phyloP scores from a whole-genome alignment of 2,888 invertebrate species.

The Melanostoma scalare region DNA sequence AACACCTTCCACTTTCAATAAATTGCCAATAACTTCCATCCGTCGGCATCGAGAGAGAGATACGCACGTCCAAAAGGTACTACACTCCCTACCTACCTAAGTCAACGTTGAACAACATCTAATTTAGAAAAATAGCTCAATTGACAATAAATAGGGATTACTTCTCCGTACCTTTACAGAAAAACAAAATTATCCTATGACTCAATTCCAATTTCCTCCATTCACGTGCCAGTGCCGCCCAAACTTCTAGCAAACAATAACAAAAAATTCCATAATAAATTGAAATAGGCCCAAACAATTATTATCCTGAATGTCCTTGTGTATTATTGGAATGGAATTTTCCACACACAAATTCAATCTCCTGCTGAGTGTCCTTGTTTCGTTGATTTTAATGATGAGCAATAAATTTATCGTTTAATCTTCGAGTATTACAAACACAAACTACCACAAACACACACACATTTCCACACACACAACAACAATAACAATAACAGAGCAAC shows the following conservation, averaged over 20 bases:
- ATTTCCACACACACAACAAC: neutral
- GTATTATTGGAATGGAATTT: constrained; percentile 5
- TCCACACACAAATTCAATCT: neutral
- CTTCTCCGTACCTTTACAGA: neutral
- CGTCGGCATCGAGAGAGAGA: too few relatives aligned
- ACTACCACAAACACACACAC: neutral
- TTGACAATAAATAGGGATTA: constrained; percentile 23
- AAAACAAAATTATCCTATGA: too few relatives aligned
- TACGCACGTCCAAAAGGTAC: neutral
- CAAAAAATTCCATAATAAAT: neutral
- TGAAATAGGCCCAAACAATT: constrained; percentile 34
- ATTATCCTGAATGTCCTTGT: constrained; percentile 36
- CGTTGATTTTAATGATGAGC: constrained; percentile 42
- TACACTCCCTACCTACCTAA: neutral
- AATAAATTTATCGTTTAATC: constrained; percentile 45
- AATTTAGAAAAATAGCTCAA: constrained; percentile 10
- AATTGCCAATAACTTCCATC: too few relatives aligned
- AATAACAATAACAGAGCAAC: neutral
- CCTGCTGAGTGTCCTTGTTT: constrained; percentile 16
- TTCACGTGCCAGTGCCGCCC: too few relatives aligned
- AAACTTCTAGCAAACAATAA: too few relatives aligned
- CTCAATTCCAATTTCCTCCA: neutral
- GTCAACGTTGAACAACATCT: neutral
- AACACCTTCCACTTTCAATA: too few relatives aligned
- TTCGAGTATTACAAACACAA: neutral